Evolutionary conservation across 2,888 invertebrate genomes (phyloP), one percentile per base, ranked within the genome.

Genomic region (Nebria brevicollis): DNA sequence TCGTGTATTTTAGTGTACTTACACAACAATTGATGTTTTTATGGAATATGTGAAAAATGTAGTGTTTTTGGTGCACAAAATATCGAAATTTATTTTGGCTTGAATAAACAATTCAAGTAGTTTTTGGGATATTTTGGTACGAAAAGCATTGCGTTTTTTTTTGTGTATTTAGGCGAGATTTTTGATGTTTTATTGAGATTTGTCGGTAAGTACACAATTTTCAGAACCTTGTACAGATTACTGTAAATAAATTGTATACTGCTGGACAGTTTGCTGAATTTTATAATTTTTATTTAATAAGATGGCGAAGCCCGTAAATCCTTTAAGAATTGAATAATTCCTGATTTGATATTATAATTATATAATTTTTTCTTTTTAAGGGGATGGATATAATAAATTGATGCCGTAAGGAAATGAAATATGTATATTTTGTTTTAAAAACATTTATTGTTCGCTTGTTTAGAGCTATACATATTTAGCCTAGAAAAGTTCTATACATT

Each of bases 211-310:
- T 78, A 78, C 78, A 78, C 73, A 34, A 41, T 42, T 34, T 77
- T 78, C 73, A 72, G 54, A 78, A 78, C 34, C 65, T 78, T 78
- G 78, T 78, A 78, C 78, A 78, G 78, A 72, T 54, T 77, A 72
- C 78, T 78, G 78, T 78, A 78, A 78, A 78, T 78, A 78, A 78
- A 78, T 72, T 73, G 66, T 78, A 72, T 78, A 73, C 78, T 78
- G 78, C 73, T 73, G 66, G 66, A 41, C 78, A 72, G 41, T 73
- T 73, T 41, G 11, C 73, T n/a, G 43, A 6, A 74, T 20, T 20
- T 1, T 20, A 42, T 11, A 8, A 26, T 68, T 34, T 34, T 34
- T 5, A 34, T 34, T 5, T 34, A 5, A 34, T 2, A 34, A 34
- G 34, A 1, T 34, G 34, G 34, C 4, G 4, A 34, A 34, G 34